Evolutionary conservation across 2,113 vertebrate genomes (phyloP), one percentile per base, ranked within the genome.

Genomic region (Numenius arquata): DNA sequence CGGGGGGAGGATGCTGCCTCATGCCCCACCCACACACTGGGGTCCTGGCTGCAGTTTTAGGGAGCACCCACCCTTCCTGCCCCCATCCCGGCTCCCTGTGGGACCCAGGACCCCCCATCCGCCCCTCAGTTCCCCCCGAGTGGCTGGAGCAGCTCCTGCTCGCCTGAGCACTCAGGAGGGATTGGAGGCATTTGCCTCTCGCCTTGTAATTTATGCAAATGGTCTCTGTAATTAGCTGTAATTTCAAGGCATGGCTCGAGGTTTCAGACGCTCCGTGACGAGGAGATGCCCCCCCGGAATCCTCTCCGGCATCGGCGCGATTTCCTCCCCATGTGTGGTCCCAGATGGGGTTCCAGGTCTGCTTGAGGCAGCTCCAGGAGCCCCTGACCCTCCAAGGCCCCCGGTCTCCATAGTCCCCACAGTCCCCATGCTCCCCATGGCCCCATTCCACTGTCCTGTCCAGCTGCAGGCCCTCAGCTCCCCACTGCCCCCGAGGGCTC

Each of bases 181-280:
- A 98, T 98, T 96, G 97, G 97, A 96, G 97, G 95, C 98, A 97
- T 98, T 98, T 98, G 97, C 98, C 97, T 97, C 97, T 97, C 91
- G 94, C 97, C 96, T 97, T 98, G 97, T 97, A 98, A 98, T 98
- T 97, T 97, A 98, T 98, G 98, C 98, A 98, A 98, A 98, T 98
- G 87, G 95, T 97, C 98, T 97, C 96, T 97, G 98, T 98, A 98
- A 99, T 99, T 98, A 98, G 98, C 97, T 94, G 93, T 98, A 98
- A 99, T 98, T 98, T 98, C 98, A 98, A 97, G 97, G 98, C 97
- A 97, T 96, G 72, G 98, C 98, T 98, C 92, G 86, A 97, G 98
- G 98, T 98, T 98, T 97, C 98, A 98, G 97, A 97, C 97, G 77
- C 98, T 98, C 98, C 75, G 97, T 96, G 97, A 93, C 58, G 81